phyloP scores from a whole-genome alignment of 1,140 invertebrate genomes.

The Lordiphosa clarofinis region DNA sequence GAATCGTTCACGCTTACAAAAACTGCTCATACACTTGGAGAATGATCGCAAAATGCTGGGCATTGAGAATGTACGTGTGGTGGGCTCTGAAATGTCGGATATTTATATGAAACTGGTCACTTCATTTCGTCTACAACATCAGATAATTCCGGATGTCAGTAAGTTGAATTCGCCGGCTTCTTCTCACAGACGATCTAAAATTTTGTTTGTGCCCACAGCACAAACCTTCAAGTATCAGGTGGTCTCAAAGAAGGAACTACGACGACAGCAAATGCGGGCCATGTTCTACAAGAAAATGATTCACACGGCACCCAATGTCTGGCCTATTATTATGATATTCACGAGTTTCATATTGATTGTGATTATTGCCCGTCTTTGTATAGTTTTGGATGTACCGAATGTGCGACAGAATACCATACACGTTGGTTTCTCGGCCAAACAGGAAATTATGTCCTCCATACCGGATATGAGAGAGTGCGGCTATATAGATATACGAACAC shows the following conservation, averaged over 20 bases:
- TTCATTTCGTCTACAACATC: conserved; percentile 52
- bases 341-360: conserved; percentile 51
- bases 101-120: conserved; percentile 62
- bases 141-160: conserved; percentile 63
- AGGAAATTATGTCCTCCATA: not conserved
- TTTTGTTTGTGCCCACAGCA: conserved; percentile 18
- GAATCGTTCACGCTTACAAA: conserved; percentile 36
- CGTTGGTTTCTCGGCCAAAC: conserved; percentile 21
- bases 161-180: conserved; percentile 21
- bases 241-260: conserved; percentile 44
- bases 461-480: conserved; percentile 44
- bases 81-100: conserved; percentile 56
- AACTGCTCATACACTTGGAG: conserved; percentile 63
- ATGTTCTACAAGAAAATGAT: conserved; percentile 71
- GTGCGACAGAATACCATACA: conserved; percentile 27
- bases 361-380: conserved; percentile 29
- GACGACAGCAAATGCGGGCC: conserved; percentile 44
- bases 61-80: conserved; percentile 57
- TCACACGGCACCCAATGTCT: conserved; percentile 58
- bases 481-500: conserved; percentile 36
- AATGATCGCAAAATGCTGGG: conserved; percentile 51
- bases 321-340: conserved; percentile 61
- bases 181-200: not conserved
- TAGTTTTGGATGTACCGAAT: conserved; percentile 28
- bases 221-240: conserved; percentile 61